Evolutionary conservation across 2,888 invertebrate genomes (phyloP).

Genomic region (Drosophila nigritarsus): DNA sequence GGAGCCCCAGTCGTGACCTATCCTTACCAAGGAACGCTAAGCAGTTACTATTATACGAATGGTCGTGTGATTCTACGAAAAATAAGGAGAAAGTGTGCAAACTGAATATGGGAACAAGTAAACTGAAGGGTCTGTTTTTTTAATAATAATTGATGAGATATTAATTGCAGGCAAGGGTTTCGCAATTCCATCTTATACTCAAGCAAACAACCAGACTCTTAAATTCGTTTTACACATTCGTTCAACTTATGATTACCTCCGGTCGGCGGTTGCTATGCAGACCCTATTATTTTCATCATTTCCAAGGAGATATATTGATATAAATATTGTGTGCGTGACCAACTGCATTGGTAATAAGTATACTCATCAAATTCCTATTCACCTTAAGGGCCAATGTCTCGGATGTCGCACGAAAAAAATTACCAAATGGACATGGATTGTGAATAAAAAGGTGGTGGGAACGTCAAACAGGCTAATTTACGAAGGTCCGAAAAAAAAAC

Average conservation of each 20-base stretch:
- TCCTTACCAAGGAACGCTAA: conserved; percentile 1
- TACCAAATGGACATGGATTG: not conserved
- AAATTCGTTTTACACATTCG: not conserved
- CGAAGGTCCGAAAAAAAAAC: not conserved
- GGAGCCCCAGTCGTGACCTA: not conserved
- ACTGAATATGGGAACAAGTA: conserved; percentile 1
- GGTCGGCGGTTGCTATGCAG: not conserved
- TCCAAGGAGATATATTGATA: not conserved
- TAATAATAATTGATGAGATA: not conserved
- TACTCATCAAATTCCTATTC: not conserved
- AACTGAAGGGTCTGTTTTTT: not conserved
- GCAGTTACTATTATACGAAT: not conserved
- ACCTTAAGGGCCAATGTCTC: not conserved
- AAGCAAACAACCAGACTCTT: not conserved
- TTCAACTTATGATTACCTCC: not conserved
- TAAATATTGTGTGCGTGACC: not conserved
- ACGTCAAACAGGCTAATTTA: not conserved
- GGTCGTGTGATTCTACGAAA: not conserved
- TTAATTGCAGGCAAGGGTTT: not conserved
- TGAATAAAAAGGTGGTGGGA: not conserved
- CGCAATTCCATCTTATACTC: not conserved
- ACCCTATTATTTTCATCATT: not conserved
- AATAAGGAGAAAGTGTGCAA: not conserved
- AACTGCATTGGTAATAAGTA: not conserved
- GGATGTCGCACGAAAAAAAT: not conserved